Conservation (phyloP, 2,888 invertebrate species). For the Formica aserva region DNA sequence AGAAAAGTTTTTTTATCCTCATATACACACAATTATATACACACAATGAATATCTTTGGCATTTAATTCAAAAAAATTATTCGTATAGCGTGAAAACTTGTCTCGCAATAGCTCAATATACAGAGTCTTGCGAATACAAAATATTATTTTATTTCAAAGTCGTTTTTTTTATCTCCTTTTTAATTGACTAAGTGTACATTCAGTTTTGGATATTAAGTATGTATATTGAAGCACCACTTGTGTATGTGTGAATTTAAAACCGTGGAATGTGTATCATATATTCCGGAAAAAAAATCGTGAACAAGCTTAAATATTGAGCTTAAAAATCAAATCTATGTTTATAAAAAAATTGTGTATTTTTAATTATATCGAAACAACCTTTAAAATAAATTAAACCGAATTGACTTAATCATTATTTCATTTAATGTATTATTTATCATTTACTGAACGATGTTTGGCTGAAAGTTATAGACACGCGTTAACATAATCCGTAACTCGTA, state of each 20-base stretch:
- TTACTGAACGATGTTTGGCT: background rate
- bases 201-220: background rate
- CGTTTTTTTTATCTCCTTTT: background rate
- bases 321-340: background rate
- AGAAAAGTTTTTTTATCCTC: conserved; percentile 38
- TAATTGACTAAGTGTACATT: background rate
- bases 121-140: background rate
- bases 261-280: background rate
- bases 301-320: background rate
- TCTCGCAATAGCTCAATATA: background rate
- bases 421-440: conserved; percentile 27
- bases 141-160: background rate
- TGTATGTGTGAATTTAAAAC: background rate
- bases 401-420: background rate
- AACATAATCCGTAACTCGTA: conserved; percentile 36
- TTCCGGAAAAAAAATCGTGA: background rate
- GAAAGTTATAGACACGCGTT: conserved; percentile 12
- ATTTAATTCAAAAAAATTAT: conserved; percentile 52
- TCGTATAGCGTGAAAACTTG: conserved; percentile 27
- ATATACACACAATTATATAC: background rate
- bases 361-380: background rate
- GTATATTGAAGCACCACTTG: background rate
- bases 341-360: background rate
- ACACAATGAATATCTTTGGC: conserved; percentile 23
- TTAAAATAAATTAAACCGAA: background rate